Evolutionary conservation across 1,140 invertebrate genomes (phyloP).

Genomic region (Coelopa frigida): DNA sequence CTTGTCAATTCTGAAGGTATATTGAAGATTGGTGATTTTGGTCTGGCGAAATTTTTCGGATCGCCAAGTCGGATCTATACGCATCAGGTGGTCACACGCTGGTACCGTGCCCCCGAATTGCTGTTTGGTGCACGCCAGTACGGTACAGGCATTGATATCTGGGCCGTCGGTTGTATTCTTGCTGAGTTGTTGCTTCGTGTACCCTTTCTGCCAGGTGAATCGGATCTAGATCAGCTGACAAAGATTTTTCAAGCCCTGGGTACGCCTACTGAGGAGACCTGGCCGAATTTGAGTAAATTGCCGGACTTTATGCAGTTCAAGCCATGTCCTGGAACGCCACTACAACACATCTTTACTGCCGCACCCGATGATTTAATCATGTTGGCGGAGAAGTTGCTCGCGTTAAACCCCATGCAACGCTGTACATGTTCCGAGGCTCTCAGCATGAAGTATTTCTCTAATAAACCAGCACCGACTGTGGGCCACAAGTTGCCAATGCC

Average conservation of each 20-base stretch:
- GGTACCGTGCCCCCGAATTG: slow-evolving; percentile 91
- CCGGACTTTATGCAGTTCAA: slow-evolving; percentile 94
- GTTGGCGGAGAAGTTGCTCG: slow-evolving; percentile 70
- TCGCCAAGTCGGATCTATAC: slow-evolving; percentile 95
- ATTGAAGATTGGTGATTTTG: slow-evolving; percentile 97
- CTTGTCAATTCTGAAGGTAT: slow-evolving; percentile 87
- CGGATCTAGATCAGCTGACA: slow-evolving; percentile 92
- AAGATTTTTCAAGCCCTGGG: slow-evolving; percentile 90
- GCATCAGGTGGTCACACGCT: slow-evolving; percentile 95
- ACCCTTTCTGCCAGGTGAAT: slow-evolving; percentile 93
- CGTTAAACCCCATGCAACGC: slow-evolving; percentile 78
- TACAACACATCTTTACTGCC: slow-evolving; percentile 92
- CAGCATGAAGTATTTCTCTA: slow-evolving; percentile 77
- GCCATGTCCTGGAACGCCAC: slow-evolving; percentile 68
- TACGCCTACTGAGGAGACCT: slow-evolving; percentile 85
- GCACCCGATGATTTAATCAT: slow-evolving; percentile 88
- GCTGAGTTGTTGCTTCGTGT: slow-evolving; percentile 88
- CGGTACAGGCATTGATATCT: slow-evolving; percentile 95
- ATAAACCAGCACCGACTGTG: slow-evolving; percentile 81
- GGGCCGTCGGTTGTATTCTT: slow-evolving; percentile 97
- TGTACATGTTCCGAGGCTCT: slow-evolving; percentile 74
- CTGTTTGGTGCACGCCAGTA: slow-evolving; percentile 94
- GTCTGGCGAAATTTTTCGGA: slow-evolving; percentile 93
- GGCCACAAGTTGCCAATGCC: slow-evolving; percentile 76
- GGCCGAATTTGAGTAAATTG: slow-evolving; percentile 79